Percentiles rank a stretch among this genome's conserved stretches.
These are phyloP conservation scores for Ophiodon elongatus DNA, from an alignment of 2,113 vertebrate species.

Conservation along the genomic window DNA sequence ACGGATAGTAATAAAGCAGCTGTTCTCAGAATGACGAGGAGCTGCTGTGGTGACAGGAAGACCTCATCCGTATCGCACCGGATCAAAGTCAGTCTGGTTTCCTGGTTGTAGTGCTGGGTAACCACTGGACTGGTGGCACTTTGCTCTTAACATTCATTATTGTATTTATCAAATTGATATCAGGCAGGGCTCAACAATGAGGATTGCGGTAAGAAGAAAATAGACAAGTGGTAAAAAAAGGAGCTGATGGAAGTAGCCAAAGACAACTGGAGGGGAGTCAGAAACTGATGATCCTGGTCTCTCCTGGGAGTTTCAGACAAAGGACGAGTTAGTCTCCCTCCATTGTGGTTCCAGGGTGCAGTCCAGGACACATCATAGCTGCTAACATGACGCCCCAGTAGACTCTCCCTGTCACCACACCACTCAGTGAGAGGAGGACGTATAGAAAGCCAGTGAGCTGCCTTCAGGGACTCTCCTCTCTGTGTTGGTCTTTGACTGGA, in stretches of 20 bases:
- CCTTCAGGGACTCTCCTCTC: not conserved
- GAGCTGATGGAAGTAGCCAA: too few relatives aligned
- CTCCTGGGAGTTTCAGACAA: too few relatives aligned
- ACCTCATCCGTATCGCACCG: not conserved
- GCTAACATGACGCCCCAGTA: not conserved
- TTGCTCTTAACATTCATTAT: not conserved
- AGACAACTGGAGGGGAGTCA: too few relatives aligned
- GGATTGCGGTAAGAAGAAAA: not conserved
- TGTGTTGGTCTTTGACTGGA: constrained; percentile 1
- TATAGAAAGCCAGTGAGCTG: not conserved
- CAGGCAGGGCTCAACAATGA: not conserved
- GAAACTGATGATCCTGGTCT: too few relatives aligned
- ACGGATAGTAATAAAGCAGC: constrained; percentile 23
- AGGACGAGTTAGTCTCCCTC: not conserved
- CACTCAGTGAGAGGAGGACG: too few relatives aligned
- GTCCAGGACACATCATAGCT: not conserved
- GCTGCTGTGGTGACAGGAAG: constrained; percentile 23
- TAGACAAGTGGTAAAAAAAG: too few relatives aligned
- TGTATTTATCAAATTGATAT: not conserved
- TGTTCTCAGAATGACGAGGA: not conserved
- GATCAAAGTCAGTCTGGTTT: too few relatives aligned
- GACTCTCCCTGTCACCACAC: too few relatives aligned
- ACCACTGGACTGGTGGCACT: not conserved
- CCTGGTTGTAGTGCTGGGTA: not conserved
- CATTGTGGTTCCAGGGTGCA: not conserved